These are phyloP conservation scores for Chloroclysta siterata DNA, from an alignment of 2,888 invertebrate genomes.

Conservation along the genomic window DNA sequence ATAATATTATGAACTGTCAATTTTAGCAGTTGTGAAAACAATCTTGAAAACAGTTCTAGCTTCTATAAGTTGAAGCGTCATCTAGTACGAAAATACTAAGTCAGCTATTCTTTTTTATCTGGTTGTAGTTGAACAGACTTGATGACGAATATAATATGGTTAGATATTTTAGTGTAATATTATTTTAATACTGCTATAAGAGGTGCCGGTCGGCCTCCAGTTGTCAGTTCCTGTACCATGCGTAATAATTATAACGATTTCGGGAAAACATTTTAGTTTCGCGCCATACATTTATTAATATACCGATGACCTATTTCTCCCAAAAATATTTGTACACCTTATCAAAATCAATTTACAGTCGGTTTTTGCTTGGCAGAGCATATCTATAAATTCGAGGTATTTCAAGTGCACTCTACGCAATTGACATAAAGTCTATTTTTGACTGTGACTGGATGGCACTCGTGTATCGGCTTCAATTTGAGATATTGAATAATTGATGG, in stretches of 20 bases:
- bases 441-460: constrained; percentile 14
- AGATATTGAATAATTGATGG: constrained; percentile 28
- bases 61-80: too few species aligned
- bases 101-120: too few species aligned
- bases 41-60: too few species aligned
- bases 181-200: too few species aligned
- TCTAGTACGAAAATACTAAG: too few species aligned
- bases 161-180: too few species aligned
- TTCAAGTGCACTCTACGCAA: constrained; percentile 21
- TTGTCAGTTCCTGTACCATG: background rate
- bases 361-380: constrained; percentile 7
- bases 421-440: constrained; percentile 28
- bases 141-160: too few species aligned
- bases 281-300: constrained; percentile 39
- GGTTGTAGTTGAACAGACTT: too few species aligned
- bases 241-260: constrained; percentile 32
- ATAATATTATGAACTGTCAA: too few species aligned
- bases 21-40: too few species aligned
- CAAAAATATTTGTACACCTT: constrained; percentile 8
- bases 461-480: constrained; percentile 12
- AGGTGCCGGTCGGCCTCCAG: too few species aligned
- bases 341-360: background rate
- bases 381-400: constrained; percentile 7
- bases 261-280: constrained; percentile 31
- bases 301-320: constrained; percentile 32